A percentile compares a stretch with the other conserved stretches of the same genome.
These are phyloP conservation scores for Nasonia vitripennis DNA, from an alignment of 1,140 invertebrate genomes.

Conservation along the genomic window DNA sequence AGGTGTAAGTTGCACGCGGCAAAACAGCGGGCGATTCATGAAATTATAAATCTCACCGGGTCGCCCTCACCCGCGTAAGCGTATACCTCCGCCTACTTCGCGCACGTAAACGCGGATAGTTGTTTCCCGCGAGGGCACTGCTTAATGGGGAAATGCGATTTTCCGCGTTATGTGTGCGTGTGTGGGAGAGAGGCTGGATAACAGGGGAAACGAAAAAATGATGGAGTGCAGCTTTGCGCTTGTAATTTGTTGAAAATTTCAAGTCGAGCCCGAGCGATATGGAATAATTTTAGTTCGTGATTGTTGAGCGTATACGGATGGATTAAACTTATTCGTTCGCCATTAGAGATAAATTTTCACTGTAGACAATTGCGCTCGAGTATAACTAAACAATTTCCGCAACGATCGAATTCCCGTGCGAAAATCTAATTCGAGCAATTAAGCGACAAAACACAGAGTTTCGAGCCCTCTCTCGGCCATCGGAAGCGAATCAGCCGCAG, in stretches of 20 bases:
- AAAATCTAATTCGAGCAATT: no score
- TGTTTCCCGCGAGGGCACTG: neutral
- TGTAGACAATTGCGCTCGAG: no score
- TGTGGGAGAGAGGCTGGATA: no score
- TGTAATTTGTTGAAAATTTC: no score
- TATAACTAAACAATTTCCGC: no score
- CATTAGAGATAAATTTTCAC: no score
- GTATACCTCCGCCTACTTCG: neutral
- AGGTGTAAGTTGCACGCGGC: slow-evolving; percentile 32
- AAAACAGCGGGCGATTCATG: slow-evolving; percentile 42
- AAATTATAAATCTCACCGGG: slow-evolving; percentile 41
- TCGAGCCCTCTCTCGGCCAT: neutral
- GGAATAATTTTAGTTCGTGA: no score
- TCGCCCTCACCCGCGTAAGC: neutral
- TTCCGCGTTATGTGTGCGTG: neutral
- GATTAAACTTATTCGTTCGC: neutral
- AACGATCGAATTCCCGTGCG: no score
- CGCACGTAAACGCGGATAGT: neutral
- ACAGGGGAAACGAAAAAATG: neutral
- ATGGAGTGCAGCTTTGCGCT: no score
- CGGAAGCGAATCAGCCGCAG: neutral
- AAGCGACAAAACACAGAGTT: no score
- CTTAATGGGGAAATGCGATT: slow-evolving; percentile 33
- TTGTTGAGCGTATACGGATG: no score
- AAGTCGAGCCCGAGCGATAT: no score